Percentiles rank a stretch among this genome's conserved stretches.
Evolutionary conservation across 2,797 vertebrate genomes (phyloP).

Genomic region (Tarsius wallacei): DNA sequence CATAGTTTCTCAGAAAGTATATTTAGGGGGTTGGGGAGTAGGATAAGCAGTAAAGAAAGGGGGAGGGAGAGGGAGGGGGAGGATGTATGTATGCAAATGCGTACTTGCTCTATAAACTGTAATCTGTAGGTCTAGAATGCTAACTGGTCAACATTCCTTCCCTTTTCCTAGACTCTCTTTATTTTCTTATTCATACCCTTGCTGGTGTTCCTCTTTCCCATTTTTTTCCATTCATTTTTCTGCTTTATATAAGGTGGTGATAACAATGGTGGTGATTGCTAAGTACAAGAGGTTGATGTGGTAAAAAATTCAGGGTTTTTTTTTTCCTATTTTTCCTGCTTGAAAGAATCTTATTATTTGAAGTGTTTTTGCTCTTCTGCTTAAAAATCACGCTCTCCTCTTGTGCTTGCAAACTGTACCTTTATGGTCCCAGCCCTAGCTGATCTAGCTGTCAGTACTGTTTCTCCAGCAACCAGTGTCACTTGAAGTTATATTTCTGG

Average conservation of each 20-base stretch:
- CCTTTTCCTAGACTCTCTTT: background rate
- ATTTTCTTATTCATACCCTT: background rate
- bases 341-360: constrained; percentile 39
- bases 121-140: background rate
- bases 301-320: constrained; percentile 10
- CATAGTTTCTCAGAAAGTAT: background rate
- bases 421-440: background rate
- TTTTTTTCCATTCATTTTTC: constrained; percentile 42
- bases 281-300: background rate
- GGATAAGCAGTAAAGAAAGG: background rate
- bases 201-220: background rate
- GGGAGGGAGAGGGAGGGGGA: too few species aligned
- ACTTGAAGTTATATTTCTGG: constrained; percentile 12
- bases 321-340: background rate
- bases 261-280: background rate
- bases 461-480: background rate
- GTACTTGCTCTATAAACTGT: background rate
- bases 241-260: background rate
- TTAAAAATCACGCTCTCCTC: background rate
- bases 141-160: background rate
- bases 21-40: too few species aligned
- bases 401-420: background rate
- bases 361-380: background rate
- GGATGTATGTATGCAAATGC: background rate
- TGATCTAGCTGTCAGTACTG: background rate